Conservation (phyloP, 2,888 invertebrate species). For the Acanthosepion esculentum region DNA sequence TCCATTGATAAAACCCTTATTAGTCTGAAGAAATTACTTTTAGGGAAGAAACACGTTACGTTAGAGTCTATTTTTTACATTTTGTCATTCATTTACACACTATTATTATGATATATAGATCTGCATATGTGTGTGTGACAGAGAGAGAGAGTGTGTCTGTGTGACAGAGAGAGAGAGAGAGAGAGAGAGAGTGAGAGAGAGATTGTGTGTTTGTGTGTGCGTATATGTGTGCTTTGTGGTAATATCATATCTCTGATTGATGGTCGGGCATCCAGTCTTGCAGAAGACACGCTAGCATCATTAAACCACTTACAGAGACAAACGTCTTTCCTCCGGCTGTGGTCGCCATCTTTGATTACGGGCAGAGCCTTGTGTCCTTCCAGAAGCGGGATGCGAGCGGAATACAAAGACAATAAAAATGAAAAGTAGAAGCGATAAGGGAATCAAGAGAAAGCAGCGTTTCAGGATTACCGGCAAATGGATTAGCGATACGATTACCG, state of each 20-base stretch:
- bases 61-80: no score
- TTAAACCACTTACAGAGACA: background rate
- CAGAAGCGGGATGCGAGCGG: background rate
- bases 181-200: no score
- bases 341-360: background rate
- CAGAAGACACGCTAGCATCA: background rate
- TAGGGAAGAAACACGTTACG: no score
- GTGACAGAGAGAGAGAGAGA: no score
- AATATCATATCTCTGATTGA: background rate
- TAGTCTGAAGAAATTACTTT: no score
- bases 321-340: background rate
- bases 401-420: background rate
- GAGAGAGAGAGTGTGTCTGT: no score
- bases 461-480: background rate
- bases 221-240: background rate
- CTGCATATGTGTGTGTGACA: no score
- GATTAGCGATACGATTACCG: background rate
- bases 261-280: background rate
- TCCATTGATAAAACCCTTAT: no score
- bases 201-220: no score
- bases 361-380: background rate
- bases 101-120: no score
- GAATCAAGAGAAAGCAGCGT: background rate
- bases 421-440: background rate
- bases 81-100: background rate